phyloP scores from a whole-genome alignment of 1,140 invertebrate species.

The Brachionus angularis region DNA sequence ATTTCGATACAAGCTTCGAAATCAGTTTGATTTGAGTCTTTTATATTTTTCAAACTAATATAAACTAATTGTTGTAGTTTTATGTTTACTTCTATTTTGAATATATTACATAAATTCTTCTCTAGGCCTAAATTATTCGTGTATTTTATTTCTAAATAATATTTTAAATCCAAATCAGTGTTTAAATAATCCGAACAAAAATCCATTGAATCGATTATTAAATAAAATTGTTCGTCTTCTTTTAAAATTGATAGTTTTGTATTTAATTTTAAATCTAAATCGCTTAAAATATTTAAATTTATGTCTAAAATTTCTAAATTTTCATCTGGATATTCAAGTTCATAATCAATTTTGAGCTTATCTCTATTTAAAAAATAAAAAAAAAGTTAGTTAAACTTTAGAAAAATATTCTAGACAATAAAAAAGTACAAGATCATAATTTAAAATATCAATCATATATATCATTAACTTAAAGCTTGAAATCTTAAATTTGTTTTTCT shows the following conservation, averaged over 20 bases:
- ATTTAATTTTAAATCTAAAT: not conserved
- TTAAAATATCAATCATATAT: too few relatives aligned
- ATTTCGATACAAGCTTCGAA: too few relatives aligned
- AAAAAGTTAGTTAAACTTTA: not conserved
- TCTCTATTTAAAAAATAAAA: not conserved
- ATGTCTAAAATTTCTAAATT: not conserved
- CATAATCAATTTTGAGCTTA: not conserved
- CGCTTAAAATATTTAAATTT: slow-evolving; percentile 10
- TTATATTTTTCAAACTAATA: not conserved
- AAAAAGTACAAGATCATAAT: too few relatives aligned
- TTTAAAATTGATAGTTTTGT: not conserved
- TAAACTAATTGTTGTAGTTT: not conserved
- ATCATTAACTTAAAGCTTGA: too few relatives aligned
- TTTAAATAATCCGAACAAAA: not conserved
- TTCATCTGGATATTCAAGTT: not conserved
- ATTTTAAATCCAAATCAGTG: slow-evolving; percentile 2
- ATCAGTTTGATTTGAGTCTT: not conserved
- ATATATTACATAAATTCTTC: slow-evolving; percentile 31
- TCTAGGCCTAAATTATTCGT: slow-evolving; percentile 8
- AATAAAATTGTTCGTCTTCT: not conserved
- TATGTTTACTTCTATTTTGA: not conserved
- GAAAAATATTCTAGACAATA: too few relatives aligned
- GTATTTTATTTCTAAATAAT: slow-evolving; percentile 30
- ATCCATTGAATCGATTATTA: not conserved
- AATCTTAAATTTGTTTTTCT: too few relatives aligned